Evolutionary conservation across 2,888 invertebrate genomes (phyloP).

Genomic region (Heliconius cydno): DNA sequence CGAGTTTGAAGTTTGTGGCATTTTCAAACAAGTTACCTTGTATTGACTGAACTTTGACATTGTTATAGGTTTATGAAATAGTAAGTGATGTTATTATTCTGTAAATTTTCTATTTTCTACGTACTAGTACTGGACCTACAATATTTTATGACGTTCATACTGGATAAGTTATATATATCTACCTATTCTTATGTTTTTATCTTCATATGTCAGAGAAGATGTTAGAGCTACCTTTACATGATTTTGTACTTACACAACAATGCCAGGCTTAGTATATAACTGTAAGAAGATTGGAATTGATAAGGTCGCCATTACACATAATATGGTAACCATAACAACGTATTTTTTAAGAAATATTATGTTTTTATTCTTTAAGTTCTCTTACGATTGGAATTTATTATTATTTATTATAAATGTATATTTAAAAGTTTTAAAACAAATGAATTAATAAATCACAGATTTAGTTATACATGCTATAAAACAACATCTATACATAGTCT

Average conservation of each 20-base stretch:
- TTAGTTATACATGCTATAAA: background rate
- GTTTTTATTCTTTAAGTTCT: background rate
- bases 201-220: background rate
- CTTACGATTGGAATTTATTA: background rate
- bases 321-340: background rate
- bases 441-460: background rate
- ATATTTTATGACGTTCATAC: background rate
- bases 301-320: too few relatives aligned
- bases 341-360: background rate
- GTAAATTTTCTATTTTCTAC: conserved; percentile 1
- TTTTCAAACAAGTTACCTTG: conserved; percentile 27
- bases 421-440: background rate
- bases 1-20: conserved; percentile 31
- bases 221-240: background rate
- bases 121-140: background rate
- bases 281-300: background rate
- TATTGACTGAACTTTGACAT: conserved; percentile 18
- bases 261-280: background rate
- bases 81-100: background rate
- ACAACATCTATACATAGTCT: too few relatives aligned
- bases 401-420: background rate
- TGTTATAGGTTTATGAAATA: background rate
- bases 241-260: background rate
- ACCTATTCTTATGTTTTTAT: background rate
- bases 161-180: background rate